A percentile compares a stretch with the other conserved stretches of the same genome.
Evolutionary conservation across 2,797 vertebrate genomes (phyloP).

Genomic region (Pseudochaenichthys georgianus): DNA sequence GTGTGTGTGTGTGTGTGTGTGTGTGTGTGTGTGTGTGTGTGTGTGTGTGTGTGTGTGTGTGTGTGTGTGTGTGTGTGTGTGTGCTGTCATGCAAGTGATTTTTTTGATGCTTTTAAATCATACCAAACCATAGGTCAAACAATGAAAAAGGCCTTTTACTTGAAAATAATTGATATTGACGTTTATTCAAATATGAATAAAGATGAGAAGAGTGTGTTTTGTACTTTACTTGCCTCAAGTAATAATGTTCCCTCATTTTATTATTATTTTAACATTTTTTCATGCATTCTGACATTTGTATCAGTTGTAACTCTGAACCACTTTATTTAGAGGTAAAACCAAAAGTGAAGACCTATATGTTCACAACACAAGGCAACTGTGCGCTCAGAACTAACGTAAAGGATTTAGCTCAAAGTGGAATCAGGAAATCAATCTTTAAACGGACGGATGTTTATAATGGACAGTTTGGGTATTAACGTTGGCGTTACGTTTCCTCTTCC

Average conservation of each 20-base stretch:
- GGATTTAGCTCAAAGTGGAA: neutral
- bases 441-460: neutral
- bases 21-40: too few relatives aligned
- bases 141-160: slow-evolving; percentile 13
- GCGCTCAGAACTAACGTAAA: too few relatives aligned
- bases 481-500: neutral
- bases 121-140: slow-evolving; percentile 38
- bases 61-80: too few relatives aligned
- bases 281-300: too few relatives aligned
- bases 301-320: neutral
- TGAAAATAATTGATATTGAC: neutral
- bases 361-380: too few relatives aligned
- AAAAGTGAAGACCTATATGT: neutral
- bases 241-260: neutral
- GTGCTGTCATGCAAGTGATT: slow-evolving; percentile 22
- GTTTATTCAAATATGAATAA: slow-evolving; percentile 7
- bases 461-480: neutral
- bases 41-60: too few relatives aligned
- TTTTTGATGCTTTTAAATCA: slow-evolving; percentile 40
- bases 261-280: too few relatives aligned
- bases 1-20: neutral
- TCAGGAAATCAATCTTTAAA: slow-evolving; percentile 2
- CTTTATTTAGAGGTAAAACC: neutral
- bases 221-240: neutral
- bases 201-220: neutral